phyloP scores from a whole-genome alignment of 2,888 invertebrate species.

The Petrophora chlorosata region DNA sequence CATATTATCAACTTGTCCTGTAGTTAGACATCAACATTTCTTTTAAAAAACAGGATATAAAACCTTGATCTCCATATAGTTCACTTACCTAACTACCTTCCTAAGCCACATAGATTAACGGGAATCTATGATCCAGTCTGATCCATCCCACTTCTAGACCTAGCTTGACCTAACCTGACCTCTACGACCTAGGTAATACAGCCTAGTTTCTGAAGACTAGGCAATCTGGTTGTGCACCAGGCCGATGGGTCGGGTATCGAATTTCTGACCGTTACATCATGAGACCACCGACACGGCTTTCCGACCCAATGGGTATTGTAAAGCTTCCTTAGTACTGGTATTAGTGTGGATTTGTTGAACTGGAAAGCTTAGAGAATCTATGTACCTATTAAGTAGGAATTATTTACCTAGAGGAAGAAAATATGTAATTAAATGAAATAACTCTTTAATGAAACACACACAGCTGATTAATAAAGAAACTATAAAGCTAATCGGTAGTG shows the following conservation, averaged over 20 bases:
- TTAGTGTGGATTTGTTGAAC: background rate
- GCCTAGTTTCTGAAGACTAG: slow-evolving; percentile 28
- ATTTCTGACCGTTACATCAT: slow-evolving; percentile 35
- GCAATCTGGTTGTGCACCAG: too few relatives aligned
- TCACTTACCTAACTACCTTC: background rate
- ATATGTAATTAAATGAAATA: too few relatives aligned
- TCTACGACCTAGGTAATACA: slow-evolving; percentile 25
- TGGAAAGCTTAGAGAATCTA: background rate
- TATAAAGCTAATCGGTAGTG: too few relatives aligned
- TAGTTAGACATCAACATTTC: too few relatives aligned
- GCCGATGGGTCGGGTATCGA: slow-evolving; percentile 21
- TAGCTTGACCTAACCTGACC: slow-evolving; percentile 15
- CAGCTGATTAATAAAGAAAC: too few relatives aligned
- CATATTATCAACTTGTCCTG: too few relatives aligned
- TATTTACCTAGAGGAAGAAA: too few relatives aligned
- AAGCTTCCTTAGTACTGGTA: slow-evolving; percentile 11
- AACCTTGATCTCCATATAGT: too few relatives aligned
- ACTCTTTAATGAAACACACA: too few relatives aligned
- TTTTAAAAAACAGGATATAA: too few relatives aligned
- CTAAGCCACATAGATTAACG: slow-evolving; percentile 18
- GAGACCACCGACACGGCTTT: slow-evolving; percentile 31
- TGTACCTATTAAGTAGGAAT: background rate
- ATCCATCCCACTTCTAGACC: background rate
- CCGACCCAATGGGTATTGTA: slow-evolving; percentile 16
- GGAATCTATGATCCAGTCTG: slow-evolving; percentile 9